Base-by-base conservation (phyloP, 2,113 vertebrate species). In the Neotragus pygmaeus region DNA sequence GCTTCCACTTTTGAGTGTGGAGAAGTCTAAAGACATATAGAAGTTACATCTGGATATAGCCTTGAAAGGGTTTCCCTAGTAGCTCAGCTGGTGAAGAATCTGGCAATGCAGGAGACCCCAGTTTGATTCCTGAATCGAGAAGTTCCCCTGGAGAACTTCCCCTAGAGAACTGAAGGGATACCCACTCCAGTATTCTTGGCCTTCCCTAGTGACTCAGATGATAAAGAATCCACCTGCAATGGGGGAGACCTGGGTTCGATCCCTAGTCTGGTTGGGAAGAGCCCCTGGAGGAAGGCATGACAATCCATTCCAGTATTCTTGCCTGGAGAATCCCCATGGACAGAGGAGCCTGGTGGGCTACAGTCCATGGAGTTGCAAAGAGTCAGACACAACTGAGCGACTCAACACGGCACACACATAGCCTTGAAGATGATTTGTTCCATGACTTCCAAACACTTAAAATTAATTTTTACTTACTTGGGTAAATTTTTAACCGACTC, bases 311-410 rank as follows among this genome's bases (percentile, higher is more conserved):
- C n/a, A 39, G 36, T 73, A 13, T 23, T 73, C 66, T 39, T 73
- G 21, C 66, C 66, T 6, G 5, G 66, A 23, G 66, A 39, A 73
- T 73, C 66, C 36, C 66, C 21, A 25, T 39, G n/a, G n/a, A 73
- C 66, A 25, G 66, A 73, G 66, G 36, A 73, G 21, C 21, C 66
- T 39, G 66, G 36, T 12, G 36, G 66, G 36, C 66, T 73, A 13
- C 36, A 39, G 36, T 25, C n/a, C 66, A 73, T 73, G 66, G 36
- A 73, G n/a, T 39, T 73, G 66, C 36, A 73, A 70, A 70, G 36
- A 73, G 36, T 73, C 19, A 0, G 36, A 25, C 21, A 39, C 0
- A 0, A 73, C 19, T 23, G n/a, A 73, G 36, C 0, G 21, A 39
- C 66, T 73, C 6, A 39, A 73, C 36, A 73, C 2, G 3, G 10